Evolutionary conservation across 2,888 invertebrate genomes (phyloP), one percentile per base, ranked within the genome.

Genomic region (Drosophila siamana): DNA sequence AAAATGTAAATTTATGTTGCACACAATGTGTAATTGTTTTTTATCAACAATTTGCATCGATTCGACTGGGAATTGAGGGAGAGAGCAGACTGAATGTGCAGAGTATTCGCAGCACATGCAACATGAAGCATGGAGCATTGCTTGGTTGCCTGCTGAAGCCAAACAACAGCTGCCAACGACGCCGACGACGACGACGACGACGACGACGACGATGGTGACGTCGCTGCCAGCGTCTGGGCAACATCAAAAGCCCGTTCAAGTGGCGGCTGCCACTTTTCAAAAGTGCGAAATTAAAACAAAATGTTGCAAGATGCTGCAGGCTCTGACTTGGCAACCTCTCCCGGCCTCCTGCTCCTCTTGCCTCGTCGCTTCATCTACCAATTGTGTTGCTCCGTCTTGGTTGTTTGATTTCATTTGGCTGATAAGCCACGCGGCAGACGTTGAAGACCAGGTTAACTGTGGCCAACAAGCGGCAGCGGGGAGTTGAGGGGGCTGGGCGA

Each of bases 211-310:
- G 55, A 50, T 33, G 30, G 41, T 5, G 44, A 50, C 64, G 56
- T 57, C 48, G 68, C 63, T 68, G 68, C 65, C 67, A 71, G 54
- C 60, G 57, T 43, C 63, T 73, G 73, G 75, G 69, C 80, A 80
- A 83, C 83, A 74, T 83, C 80, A 85, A 83, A 83, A 83, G 80
- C 71, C 78, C 63, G 73, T 72, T 73, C 86, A 70, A 78, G 80
- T 82, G 80, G 78, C 80, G 78, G 80, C 86, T 85, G 82, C 86
- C 86, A 86, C 83, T 80, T 80, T 80, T 77, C 68, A 72, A 86
- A 69, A 82, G 83, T 83, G 83, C 86, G 86, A 83, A 86, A 86
- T 83, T 83, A 86, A 82, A 83, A 83, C 83, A 86, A 83, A 83
- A 83, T 83, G 80, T 80, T 83, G 86, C 78, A 72, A 86, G 86